Base-by-base conservation (phyloP, 2,888 invertebrate species). In the Hipparchia sbordonii region DNA sequence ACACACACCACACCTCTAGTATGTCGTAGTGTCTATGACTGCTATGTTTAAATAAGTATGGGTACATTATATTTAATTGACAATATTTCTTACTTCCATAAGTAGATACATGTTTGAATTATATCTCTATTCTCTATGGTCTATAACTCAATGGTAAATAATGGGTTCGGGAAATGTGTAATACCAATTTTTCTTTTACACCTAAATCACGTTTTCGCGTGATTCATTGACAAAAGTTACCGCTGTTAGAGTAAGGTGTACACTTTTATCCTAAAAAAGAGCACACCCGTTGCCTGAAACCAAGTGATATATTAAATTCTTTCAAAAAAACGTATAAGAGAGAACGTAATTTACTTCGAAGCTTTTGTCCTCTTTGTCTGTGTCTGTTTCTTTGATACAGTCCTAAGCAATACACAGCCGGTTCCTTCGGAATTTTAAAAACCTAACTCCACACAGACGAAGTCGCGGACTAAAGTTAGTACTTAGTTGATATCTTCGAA, bases 281-380 rank as follows among this genome's bases (percentile, higher is more conserved):
- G 13, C 46, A 45, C 60, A 62, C 59, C 33, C 62, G 45, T 46
- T n/a, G 46, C 62, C 13, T 39, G 6, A 39, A n/a, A 66, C 12
- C 65, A 66, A 67, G 56, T 66, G 54, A 66, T 45, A 45, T 67
- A 56, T 67, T 67, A 57, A 45, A 52, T 66, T 52, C 46, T 57
- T 6, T 46, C 10, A 57, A 67, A 67, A 67, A 67, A 39, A 2
- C 39, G 23, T 54, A 9, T 57, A 56, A 46, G 9, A 45, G 67
- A 67, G 45, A 67, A 67, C 56, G 57, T 46, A 57, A 67, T 67
- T 56, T 67, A 67, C 57, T 67, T 67, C 46, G 13, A 67, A 67
- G 67, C 57, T 67, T 57, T 67, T 67, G 46, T 13, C 13, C 45
- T 3, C 67, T 67, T 67, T 67, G 67, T 57, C 45, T 45, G 45